Evolutionary conservation across 2,113 vertebrate genomes (phyloP).

Genomic region (Sakesphorus luctuosus): DNA sequence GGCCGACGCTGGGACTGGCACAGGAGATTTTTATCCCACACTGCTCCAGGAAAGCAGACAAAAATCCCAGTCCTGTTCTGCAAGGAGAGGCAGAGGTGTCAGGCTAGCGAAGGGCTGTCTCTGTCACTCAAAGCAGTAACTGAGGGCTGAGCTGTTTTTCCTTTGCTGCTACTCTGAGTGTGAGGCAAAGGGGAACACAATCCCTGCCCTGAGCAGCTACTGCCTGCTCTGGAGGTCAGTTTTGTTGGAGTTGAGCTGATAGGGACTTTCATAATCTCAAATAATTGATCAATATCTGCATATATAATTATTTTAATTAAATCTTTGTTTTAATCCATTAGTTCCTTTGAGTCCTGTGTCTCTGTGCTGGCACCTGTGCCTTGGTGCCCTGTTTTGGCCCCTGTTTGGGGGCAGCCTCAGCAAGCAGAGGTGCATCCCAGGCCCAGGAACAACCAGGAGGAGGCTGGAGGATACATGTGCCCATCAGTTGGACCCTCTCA

Average conservation of each 20-base stretch:
- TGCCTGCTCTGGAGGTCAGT: not conserved
- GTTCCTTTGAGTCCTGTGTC: not conserved
- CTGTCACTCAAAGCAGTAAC: accelerated
- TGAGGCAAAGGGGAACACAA: not conserved
- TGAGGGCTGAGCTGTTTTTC: too few species aligned
- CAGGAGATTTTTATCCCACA: not conserved
- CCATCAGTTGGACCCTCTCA: too few species aligned
- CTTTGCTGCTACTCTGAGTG: not conserved
- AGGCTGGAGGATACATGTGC: too few species aligned
- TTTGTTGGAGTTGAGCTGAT: not conserved
- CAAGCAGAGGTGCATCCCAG: not conserved
- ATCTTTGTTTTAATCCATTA: not conserved
- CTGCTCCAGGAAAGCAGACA: not conserved
- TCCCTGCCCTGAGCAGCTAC: too few species aligned
- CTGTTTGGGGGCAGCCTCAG: not conserved
- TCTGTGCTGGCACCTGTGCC: not conserved
- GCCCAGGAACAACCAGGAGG: not conserved
- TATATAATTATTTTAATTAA: too few species aligned
- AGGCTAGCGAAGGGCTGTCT: not conserved
- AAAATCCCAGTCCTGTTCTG: not conserved
- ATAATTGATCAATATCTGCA: not conserved
- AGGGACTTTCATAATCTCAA: not conserved
- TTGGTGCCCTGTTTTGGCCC: not conserved
- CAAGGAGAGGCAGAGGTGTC: not conserved
- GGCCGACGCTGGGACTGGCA: not conserved